phyloP scores from a whole-genome alignment of 2,888 invertebrate genomes.

The Drosophila pseudotalamancana region DNA sequence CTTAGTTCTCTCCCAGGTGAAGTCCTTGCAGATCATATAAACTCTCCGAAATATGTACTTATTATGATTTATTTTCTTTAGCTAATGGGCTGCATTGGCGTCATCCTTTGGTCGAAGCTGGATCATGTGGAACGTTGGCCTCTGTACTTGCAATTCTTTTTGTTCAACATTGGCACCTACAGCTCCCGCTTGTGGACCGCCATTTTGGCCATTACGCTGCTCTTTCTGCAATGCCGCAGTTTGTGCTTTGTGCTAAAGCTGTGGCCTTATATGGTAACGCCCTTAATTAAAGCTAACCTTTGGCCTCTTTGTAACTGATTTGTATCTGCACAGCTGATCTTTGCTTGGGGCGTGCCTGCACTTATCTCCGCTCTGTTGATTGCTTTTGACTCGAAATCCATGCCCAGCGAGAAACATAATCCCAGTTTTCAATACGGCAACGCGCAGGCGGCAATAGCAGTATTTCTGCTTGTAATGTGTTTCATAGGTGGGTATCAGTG shows the following conservation, averaged over 20 bases:
- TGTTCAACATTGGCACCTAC: slow-evolving; percentile 91
- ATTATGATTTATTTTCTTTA: slow-evolving; percentile 66
- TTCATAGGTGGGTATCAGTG: slow-evolving; percentile 89
- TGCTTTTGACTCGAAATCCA: slow-evolving; percentile 85
- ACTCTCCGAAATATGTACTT: neutral
- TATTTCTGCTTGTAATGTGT: slow-evolving; percentile 90
- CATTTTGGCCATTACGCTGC: slow-evolving; percentile 91
- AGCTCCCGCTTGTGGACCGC: slow-evolving; percentile 94
- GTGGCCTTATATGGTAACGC: slow-evolving; percentile 87
- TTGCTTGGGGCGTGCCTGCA: slow-evolving; percentile 88
- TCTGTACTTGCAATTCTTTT: slow-evolving; percentile 89
- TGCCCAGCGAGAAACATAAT: slow-evolving; percentile 87
- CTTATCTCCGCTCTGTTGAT: slow-evolving; percentile 88
- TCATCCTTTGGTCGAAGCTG: slow-evolving; percentile 89
- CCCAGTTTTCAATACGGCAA: slow-evolving; percentile 92
- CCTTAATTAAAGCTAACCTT: neutral
- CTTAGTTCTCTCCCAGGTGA: slow-evolving; percentile 92
- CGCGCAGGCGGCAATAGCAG: slow-evolving; percentile 91
- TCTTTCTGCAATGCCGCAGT: slow-evolving; percentile 93
- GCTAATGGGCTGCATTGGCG: slow-evolving; percentile 89
- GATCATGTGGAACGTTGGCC: slow-evolving; percentile 86
- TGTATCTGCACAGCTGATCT: slow-evolving; percentile 85
- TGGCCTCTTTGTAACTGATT: neutral
- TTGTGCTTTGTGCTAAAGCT: slow-evolving; percentile 92
- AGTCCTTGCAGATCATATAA: rapidly evolving